These are phyloP conservation scores for Spheniscus mendiculus DNA, from an alignment of 2,113 vertebrate genomes.

Conservation along the genomic window DNA sequence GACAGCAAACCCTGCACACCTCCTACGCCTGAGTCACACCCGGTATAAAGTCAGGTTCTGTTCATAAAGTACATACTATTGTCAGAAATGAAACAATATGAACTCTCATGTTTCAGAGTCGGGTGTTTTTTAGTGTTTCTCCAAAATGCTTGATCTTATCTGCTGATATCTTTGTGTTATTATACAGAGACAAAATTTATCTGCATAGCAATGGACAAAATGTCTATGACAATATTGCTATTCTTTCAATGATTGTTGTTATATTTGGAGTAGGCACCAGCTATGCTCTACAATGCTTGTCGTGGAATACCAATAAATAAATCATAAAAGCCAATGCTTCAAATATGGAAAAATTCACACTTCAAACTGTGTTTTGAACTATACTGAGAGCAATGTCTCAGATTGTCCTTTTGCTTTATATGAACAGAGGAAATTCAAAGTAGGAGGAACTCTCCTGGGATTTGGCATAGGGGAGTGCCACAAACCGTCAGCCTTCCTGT, in stretches of 20 bases:
- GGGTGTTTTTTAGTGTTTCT: not conserved
- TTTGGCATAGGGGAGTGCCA: conserved; percentile 50
- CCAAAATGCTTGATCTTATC: not conserved
- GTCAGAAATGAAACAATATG: conserved; percentile 34
- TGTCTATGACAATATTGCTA: not conserved
- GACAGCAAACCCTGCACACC: conserved; percentile 56
- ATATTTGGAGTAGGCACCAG: conserved; percentile 27
- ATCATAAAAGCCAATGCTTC: conserved; percentile 68
- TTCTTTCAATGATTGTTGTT: not conserved
- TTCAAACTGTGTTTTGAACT: conserved; percentile 68
- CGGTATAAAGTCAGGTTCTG: conserved; percentile 37
- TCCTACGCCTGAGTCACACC: conserved; percentile 61
- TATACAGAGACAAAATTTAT: not conserved
- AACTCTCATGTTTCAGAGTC: not conserved
- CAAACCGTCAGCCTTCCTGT: conserved; percentile 50
- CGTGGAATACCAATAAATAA: conserved; percentile 70
- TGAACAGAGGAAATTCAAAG: conserved; percentile 64
- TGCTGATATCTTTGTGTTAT: not conserved
- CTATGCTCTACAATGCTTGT: conserved; percentile 4
- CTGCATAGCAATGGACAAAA: conserved; percentile 13
- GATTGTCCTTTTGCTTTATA: conserved; percentile 62
- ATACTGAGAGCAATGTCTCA: conserved; percentile 47
- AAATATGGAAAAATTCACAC: conserved; percentile 68
- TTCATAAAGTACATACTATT: not conserved
- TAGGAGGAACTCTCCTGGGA: conserved; percentile 12